Evolutionary conservation across 2,888 invertebrate species (phyloP).

Genomic region (Stictocephala bisonia): DNA sequence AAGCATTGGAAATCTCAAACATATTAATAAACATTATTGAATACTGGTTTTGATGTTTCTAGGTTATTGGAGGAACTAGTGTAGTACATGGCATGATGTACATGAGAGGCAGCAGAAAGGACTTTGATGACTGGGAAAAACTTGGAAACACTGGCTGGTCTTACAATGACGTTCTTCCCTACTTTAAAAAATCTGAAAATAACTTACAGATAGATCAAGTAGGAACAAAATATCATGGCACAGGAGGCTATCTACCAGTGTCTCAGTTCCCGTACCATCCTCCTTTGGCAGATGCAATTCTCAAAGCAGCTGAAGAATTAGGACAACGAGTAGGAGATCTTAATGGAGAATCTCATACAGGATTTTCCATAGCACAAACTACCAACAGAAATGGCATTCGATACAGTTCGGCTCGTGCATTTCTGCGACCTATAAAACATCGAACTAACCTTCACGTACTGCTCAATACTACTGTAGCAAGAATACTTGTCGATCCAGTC

Average conservation of each 20-base stretch:
- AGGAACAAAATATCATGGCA: slow-evolving; percentile 54
- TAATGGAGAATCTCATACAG: slow-evolving; percentile 49
- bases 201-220: slow-evolving; percentile 52
- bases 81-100: slow-evolving; percentile 58
- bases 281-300: slow-evolving; percentile 53
- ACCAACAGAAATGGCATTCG: slow-evolving; percentile 52
- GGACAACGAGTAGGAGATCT: slow-evolving; percentile 54
- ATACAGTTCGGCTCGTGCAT: slow-evolving; percentile 54
- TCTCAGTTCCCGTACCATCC: slow-evolving; percentile 53
- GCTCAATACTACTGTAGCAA: slow-evolving; percentile 68
- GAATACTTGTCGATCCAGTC: slow-evolving; percentile 67
- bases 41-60: not conserved
- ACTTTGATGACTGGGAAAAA: slow-evolving; percentile 58
- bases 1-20: no score
- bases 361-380: slow-evolving; percentile 52
- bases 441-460: slow-evolving; percentile 70
- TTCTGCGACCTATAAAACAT: slow-evolving; percentile 52
- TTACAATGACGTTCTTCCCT: slow-evolving; percentile 59
- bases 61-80: slow-evolving; percentile 64
- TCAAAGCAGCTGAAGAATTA: slow-evolving; percentile 52
- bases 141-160: slow-evolving; percentile 58
- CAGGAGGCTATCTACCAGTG: slow-evolving; percentile 58
- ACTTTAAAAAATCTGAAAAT: slow-evolving; percentile 63
- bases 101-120: slow-evolving; percentile 56
- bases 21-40: not conserved